Conservation (phyloP, 2,113 vertebrate species). For the Zapornia atra region DNA sequence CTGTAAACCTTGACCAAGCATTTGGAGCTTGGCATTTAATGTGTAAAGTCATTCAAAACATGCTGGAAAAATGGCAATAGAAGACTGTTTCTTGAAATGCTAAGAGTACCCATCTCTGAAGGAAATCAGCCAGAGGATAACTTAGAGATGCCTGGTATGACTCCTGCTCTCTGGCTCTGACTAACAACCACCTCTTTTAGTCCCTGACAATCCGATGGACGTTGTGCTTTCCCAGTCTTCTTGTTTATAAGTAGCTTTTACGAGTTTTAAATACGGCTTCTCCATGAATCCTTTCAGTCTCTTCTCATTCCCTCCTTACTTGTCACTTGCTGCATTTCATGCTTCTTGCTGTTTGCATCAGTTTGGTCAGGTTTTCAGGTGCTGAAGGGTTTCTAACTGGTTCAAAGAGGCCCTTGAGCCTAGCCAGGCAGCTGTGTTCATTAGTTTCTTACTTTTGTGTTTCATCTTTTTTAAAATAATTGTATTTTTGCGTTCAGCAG, state of each 20-base stretch:
- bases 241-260: not conserved
- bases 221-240: not conserved
- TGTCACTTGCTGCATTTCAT: not conserved
- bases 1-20: not conserved
- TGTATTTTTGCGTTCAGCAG: conserved; percentile 45
- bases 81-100: not conserved
- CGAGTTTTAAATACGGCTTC: not conserved
- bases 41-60: not conserved
- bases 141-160: not conserved
- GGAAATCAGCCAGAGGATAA: not conserved
- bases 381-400: conserved; percentile 27
- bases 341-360: not conserved
- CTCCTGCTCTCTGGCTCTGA: not conserved
- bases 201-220: not conserved
- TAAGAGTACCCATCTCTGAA: not conserved
- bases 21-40: not conserved
- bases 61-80: not conserved
- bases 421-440: conserved; percentile 42
- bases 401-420: conserved; percentile 30
- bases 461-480: not conserved
- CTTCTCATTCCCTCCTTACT: not conserved
- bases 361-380: not conserved
- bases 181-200: not conserved
- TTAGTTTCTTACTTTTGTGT: conserved; percentile 41
- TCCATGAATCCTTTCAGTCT: not conserved